Evolutionary conservation across 30 jellyfish, hydroid and myxozoan genomes (phyloP), one percentile per base, ranked within the genome.

Genomic region (Chrysaora quinquecirrha): DNA sequence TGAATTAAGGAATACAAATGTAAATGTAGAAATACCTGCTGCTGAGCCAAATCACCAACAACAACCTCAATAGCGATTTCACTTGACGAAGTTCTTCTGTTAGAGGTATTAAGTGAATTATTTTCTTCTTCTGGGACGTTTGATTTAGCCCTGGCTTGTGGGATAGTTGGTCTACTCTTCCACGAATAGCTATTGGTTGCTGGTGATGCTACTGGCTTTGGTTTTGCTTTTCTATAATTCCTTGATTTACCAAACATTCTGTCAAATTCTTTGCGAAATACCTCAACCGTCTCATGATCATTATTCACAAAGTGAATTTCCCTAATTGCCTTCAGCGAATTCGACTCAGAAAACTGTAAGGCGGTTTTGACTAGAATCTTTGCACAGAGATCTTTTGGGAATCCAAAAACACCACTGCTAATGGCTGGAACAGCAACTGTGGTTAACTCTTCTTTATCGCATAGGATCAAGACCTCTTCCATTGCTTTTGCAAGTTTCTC

Each of bases 391-490:
- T 62, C 81, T 35, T 78, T 78, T 25, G 89, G 89, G 30, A 78
- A 78, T 12, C 81, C 89, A 66, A 32, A 78, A 14, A 78, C 46
- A 43, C 89, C 89, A 29, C 89, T 78, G 46, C 89, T 78, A 12
- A 78, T 78, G 11, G 89, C 89, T 31, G 89, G 89, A 2, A 78
- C 89, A 2, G 89, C 89, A n/a, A 78, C 33, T 12, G 58, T 30
- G n/a, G 73, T 33, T 16, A 78, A 64, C 16, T 64, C 89, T 24
- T 64, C 63, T 20, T 38, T 19, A 24, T 78, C 89, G 35, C 80
- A 78, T 64, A 60, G 38, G n/a, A 3, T 20, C 16, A 78, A 67
- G 0, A 78, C 60, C 30, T 78, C 65, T 19, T 38, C n/a, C 80
- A 78, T 78, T 7, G 78, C 63, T 18, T 61, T 73, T 0, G 19